A percentile compares a stretch with the other conserved stretches of the same genome.
These are phyloP conservation scores for Adelphocoris suturalis DNA, from an alignment of 2,888 invertebrate genomes.

Conservation along the genomic window DNA sequence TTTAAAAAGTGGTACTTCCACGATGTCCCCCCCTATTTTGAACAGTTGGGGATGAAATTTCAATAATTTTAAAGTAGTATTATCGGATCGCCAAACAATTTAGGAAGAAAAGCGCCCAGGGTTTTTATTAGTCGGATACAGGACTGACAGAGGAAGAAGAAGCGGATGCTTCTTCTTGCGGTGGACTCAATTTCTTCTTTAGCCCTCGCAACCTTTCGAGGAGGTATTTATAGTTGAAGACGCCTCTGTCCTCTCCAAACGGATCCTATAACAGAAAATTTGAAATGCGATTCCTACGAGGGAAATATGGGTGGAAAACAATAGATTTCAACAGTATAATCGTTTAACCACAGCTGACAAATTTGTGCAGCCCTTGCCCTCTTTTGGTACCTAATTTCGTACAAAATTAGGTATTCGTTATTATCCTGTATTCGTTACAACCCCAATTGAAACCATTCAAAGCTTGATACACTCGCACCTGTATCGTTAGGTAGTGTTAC, in stretches of 20 bases:
- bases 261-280: conserved; percentile 76
- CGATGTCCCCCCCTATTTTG: background rate
- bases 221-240: conserved; percentile 77
- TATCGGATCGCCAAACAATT: background rate
- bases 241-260: conserved; percentile 77
- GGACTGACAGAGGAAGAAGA: conserved; percentile 62
- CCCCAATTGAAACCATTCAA: too few relatives aligned
- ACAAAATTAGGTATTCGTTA: too few relatives aligned
- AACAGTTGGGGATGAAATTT: background rate
- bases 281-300: too few relatives aligned
- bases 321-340: too few relatives aligned
- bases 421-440: too few relatives aligned
- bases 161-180: conserved; percentile 24
- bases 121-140: background rate
- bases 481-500: too few relatives aligned
- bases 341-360: too few relatives aligned
- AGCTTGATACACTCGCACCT: too few relatives aligned
- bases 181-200: conserved; percentile 60
- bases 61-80: background rate
- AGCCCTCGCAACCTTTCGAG: conserved; percentile 74
- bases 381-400: too few relatives aligned
- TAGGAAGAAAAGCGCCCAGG: background rate
- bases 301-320: too few relatives aligned
- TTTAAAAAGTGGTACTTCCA: background rate
- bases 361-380: too few relatives aligned